Percentiles rank a stretch among this genome's conserved stretches.
These are phyloP conservation scores for Hiodon tergisus DNA, from an alignment of 2,113 vertebrate genomes.

Conservation along the genomic window DNA sequence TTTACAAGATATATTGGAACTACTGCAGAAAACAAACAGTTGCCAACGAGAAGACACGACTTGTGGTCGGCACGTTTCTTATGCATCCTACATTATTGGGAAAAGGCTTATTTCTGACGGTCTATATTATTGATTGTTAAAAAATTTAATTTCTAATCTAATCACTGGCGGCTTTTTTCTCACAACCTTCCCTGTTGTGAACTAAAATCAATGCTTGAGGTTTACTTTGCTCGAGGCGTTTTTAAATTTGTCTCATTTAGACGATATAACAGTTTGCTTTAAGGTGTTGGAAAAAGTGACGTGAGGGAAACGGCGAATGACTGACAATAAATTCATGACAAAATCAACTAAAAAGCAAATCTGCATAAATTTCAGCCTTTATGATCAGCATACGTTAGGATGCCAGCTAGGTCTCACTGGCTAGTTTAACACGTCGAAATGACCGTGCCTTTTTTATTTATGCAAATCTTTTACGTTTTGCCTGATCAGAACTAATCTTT, in stretches of 20 bases:
- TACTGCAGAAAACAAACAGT: not conserved
- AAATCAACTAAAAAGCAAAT: not conserved
- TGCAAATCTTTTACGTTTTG: slow-evolving; percentile 27
- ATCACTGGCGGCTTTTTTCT: not conserved
- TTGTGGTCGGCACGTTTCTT: not conserved
- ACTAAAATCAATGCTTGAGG: slow-evolving; percentile 1
- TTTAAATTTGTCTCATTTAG: not conserved
- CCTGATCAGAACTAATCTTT: slow-evolving; percentile 20
- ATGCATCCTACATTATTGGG: not conserved
- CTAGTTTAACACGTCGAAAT: slow-evolving; percentile 41
- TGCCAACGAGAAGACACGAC: not conserved
- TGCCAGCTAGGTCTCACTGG: slow-evolving; percentile 26
- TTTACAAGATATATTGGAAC: not conserved
- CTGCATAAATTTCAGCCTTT: not conserved
- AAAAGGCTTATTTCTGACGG: not conserved
- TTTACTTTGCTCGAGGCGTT: not conserved
- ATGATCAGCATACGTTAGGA: not conserved
- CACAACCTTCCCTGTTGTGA: not conserved
- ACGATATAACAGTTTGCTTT: not conserved
- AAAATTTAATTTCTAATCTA: not conserved
- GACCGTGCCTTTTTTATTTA: slow-evolving; percentile 53
- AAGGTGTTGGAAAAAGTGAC: not conserved
- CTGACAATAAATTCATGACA: not conserved
- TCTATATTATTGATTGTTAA: slow-evolving; percentile 5
- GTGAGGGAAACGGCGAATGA: not conserved